Evolutionary conservation across 2,888 invertebrate genomes (phyloP), one percentile per base, ranked within the genome.

Genomic region (Odontocerum albicorne): DNA sequence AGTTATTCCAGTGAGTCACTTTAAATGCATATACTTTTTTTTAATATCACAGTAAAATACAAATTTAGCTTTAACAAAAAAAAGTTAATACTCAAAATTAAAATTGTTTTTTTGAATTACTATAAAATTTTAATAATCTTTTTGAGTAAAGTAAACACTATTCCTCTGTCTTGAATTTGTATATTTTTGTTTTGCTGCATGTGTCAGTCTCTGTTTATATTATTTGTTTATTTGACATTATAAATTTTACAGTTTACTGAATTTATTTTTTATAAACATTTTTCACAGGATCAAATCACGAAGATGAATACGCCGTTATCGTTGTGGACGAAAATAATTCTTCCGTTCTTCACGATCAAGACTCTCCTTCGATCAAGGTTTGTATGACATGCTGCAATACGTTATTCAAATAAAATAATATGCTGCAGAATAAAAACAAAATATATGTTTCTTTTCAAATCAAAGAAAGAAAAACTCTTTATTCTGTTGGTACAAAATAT

Each of bases 261-360:
- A 62, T 35, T 64, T 4, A 38, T 36, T 40, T 40, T 13, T 33
- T n/a, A n/a, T n/a, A n/a, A n/a, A n/a, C n/a, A n/a, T n/a, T 42
- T 59, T 42, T 55, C 56, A 15, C 76, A 74, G 76, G 79, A 63
- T 75, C 79, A 69, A 77, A 77, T 55, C 85, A 85, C 53, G 90
- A 90, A 68, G 91, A 92, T 68, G 92, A 92, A 68, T 92, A 92
- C 70, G 91, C 92, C 67, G 91, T 92, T 65, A 92, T 92, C 68
- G 90, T 92, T 60, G 90, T 92, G 66, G 92, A 92, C 68, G 92
- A 92, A 69, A 90, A 88, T 69, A 91, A 92, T 77, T 90, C 92
- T 1, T 88, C 89, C 10, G 83, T 85, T 59, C 75, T 91, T 63
- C 87, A 88, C 44, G 91, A 92, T 66, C 83, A 89, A 68, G 90